Base-by-base conservation (phyloP, 1,140 invertebrate genomes). In the Drosophila bocki region DNA sequence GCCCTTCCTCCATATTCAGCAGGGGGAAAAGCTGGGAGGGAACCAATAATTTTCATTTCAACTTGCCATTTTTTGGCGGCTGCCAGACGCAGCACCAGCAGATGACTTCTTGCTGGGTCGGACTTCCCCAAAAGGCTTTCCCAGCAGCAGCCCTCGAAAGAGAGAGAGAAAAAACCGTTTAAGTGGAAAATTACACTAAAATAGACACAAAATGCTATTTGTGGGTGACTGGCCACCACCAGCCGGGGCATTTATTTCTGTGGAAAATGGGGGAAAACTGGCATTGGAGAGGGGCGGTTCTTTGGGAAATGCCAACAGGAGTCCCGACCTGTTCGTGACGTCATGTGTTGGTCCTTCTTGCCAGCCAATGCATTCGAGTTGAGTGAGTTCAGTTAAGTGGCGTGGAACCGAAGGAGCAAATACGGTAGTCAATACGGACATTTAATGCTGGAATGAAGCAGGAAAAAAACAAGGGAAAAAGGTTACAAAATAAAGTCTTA, bases 131-230 rank as follows among this genome's bases (percentile, higher is more conserved):
- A 67, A 68, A 68, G 63, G 69, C 29, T 48, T 50, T 44, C 42
- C 53, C 42, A 53, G 41, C 48, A 42, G 47, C 48, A 57, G 13
- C 32, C 37, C 4, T 29, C 26, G 26, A 29, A 29, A 29, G 22
- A n/a, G 47, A 9, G 29, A 54, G 41, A 56, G 63, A 45, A n/a
- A 78, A 72, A 88, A 80, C 44, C 81, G 81, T 76, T 90, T 90
- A 78, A 71, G 85, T 80, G 85, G 85, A 84, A 88, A 88, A 88
- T 88, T 88, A 79, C 78, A 71, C 85, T 88, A 82, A 90, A 88
- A 88, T 88, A 88, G 85, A 90, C 85, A 84, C 85, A 81, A 88
- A 90, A 88, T 81, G 81, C 70, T 88, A 90, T 88, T 88, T 81
- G 77, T 84, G 78, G 63, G 57, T 63, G 48, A 50, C 67, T 51